These are phyloP conservation scores for Meliscaeva auricollis DNA, from an alignment of 2,888 invertebrate genomes.

Conservation along the genomic window DNA sequence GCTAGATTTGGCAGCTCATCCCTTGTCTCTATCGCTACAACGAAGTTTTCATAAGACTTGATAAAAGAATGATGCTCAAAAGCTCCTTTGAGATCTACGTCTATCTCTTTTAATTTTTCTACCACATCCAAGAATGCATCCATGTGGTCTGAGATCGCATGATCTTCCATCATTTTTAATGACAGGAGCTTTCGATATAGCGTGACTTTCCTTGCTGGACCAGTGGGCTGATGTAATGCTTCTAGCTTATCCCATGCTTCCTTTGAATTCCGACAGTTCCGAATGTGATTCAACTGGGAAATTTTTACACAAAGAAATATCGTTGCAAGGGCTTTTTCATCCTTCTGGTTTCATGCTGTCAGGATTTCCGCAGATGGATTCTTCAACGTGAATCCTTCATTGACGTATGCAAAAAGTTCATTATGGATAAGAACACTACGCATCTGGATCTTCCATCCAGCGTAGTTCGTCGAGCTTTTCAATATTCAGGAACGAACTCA, in stretches of 20 bases:
- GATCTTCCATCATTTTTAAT: conserved; percentile 44
- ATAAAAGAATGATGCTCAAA: conserved; percentile 65
- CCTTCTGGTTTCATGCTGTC: conserved; percentile 28
- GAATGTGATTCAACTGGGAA: conserved; percentile 59
- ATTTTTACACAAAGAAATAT: conserved; percentile 63
- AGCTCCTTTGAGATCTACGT: conserved; percentile 52
- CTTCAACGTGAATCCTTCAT: no score
- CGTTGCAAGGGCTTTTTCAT: conserved; percentile 64
- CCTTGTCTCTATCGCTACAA: conserved; percentile 71
- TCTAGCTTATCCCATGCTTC: conserved; percentile 58
- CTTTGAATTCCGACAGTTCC: conserved; percentile 42
- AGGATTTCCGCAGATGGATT: no score
- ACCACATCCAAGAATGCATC: conserved; percentile 56
- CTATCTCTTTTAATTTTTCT: conserved; percentile 63
- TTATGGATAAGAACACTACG: conserved; percentile 2
- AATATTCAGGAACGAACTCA: conserved; percentile 8
- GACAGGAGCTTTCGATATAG: conserved; percentile 54
- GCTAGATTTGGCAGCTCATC: conserved; percentile 50
- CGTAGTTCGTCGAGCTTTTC: conserved; percentile 5
- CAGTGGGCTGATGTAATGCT: conserved; percentile 58
- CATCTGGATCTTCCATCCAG: conserved; percentile 19
- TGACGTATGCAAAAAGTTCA: not conserved
- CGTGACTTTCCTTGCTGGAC: conserved; percentile 68
- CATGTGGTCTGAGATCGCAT: conserved; percentile 54
- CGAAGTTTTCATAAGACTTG: conserved; percentile 68